Evolutionary conservation across 2,888 invertebrate species (phyloP), one percentile per base, ranked within the genome.

Genomic region (Lasioglossum pauxillum): DNA sequence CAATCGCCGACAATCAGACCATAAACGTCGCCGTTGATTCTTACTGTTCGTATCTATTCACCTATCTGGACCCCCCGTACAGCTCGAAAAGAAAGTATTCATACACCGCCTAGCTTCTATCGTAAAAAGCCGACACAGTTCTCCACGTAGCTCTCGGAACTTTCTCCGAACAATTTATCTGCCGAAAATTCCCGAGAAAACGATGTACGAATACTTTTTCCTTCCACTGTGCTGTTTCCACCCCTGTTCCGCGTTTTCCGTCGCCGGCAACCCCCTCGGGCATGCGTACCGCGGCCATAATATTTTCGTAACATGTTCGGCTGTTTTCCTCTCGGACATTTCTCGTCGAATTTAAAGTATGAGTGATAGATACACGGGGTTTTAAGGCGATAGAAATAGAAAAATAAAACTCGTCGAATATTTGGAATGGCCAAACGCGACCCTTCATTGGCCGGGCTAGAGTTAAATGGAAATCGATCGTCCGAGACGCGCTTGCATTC

Each of bases 1-100:
- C 90, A 23, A 84, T 93, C n/a, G 83, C 93, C 49, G 93, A 92
- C n/a, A 92, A 93, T 88, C 92, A 92, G 77, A 85, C 91, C 23
- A 88, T 92, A 78, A 92, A 91, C 80, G 90, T 92, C 74, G 90
- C 91, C n/a, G 85, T 92, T 38, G 94, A 94, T 78, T 90, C 92
- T 1, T 94, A 94, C 86, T 94, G 94, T 94, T 94, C 90, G 94
- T 94, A 92, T 80, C 82, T 67, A 38, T 23, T 38, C 46, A 53
- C 8, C 12, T 71, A 41, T 71, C 38, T n/a, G 38, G 5, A 2
- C 49, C n/a, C n/a, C 23, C 41, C 41, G 1, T 71, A n/a, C 14
- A 69, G 1, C 41, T 12, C 12, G 71, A 71, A 69, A 38, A 38
- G 35, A 69, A 69, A 69, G 69, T 69, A 38, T 23, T 69, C 69